Evolutionary conservation across 2,888 invertebrate species (phyloP), one percentile per base, ranked within the genome.

Genomic region (Volucella bombylans): DNA sequence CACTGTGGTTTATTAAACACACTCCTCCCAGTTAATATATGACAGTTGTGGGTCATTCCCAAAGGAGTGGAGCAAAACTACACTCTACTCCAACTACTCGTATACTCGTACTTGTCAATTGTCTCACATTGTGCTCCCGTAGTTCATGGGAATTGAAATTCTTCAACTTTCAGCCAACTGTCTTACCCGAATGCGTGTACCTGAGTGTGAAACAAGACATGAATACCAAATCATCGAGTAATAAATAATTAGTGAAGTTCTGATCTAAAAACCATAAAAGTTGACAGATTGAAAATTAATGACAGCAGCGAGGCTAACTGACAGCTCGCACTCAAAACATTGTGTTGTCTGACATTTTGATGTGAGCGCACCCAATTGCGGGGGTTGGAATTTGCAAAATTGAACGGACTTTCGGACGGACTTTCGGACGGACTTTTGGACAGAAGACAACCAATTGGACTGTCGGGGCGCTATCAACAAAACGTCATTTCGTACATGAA

Each of bases 211-310:
- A 50, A 47, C 79, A 65, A 65, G 79, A 52, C 72, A 52, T 72
- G 79, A 79, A 79, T 79, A 79, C 59, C 50, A 71, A 79, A 72
- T 79, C 54, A 12, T 52, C 59, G 31, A 18, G 79, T 52, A 61
- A 72, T 72, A 79, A 79, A 79, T 72, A 79, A 79, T 79, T 72
- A 72, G 79, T 72, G 39, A 39, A 31, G 59, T 47, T 72, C 72
- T 79, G 79, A 79, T 79, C 72, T 79, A 52, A 72, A 72, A 79
- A 67, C 79, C 79, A 72, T 79, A 79, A 79, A 79, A 79, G 72
- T 72, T 79, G 79, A 79, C 79, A 79, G 79, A 79, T 71, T 50
- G 52, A 47, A 11, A 79, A 79, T 79, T 79, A 72, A 79, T 79
- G 50, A 52, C 65, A 61, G 38, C 31, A 39, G 50, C 65, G 47